These are phyloP conservation scores for Bombus soroeensis DNA, from an alignment of 1,140 invertebrate genomes.

Conservation along the genomic window DNA sequence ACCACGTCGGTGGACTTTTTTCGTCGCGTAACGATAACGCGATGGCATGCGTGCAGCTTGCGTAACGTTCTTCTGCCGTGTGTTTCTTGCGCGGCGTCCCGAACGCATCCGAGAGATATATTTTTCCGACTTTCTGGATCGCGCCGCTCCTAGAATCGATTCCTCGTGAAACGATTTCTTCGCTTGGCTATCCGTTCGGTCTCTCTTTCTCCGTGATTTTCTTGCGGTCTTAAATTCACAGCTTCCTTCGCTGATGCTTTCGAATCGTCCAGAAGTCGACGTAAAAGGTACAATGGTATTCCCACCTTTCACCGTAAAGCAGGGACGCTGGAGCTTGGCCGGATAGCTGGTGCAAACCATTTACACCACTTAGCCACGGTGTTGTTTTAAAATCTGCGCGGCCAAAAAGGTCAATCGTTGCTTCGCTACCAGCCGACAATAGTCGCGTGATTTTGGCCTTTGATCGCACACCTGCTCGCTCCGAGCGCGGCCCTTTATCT, in stretches of 20 bases:
- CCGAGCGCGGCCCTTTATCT: constrained; percentile 22
- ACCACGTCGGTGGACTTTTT: constrained; percentile 23
- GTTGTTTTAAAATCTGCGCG: constrained; percentile 41
- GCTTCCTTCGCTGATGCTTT: constrained; percentile 39
- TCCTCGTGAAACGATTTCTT: constrained; percentile 49
- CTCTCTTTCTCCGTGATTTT: constrained; percentile 3
- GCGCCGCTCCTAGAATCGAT: constrained; percentile 56
- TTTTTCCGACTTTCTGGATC: constrained; percentile 29
- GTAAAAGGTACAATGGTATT: constrained; percentile 67
- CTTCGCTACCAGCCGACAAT: constrained; percentile 60
- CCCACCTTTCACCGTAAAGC: constrained; percentile 66
- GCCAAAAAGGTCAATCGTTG: constrained; percentile 64
- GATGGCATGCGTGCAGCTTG: constrained; percentile 34
- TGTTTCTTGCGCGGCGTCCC: constrained; percentile 21
- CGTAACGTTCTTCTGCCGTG: not conserved
- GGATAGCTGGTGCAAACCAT: constrained; percentile 49
- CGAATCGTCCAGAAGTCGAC: constrained; percentile 30
- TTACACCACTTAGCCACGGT: constrained; percentile 60
- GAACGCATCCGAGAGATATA: constrained; percentile 1
- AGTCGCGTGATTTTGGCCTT: constrained; percentile 55
- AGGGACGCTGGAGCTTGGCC: constrained; percentile 1
- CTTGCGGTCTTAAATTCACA: constrained; percentile 56
- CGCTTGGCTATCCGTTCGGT: not conserved
- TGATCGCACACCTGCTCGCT: constrained; percentile 52
- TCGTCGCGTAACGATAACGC: constrained; percentile 35